phyloP scores from a whole-genome alignment of 2,888 invertebrate genomes.

The Mesorhabditis spiculigera region DNA sequence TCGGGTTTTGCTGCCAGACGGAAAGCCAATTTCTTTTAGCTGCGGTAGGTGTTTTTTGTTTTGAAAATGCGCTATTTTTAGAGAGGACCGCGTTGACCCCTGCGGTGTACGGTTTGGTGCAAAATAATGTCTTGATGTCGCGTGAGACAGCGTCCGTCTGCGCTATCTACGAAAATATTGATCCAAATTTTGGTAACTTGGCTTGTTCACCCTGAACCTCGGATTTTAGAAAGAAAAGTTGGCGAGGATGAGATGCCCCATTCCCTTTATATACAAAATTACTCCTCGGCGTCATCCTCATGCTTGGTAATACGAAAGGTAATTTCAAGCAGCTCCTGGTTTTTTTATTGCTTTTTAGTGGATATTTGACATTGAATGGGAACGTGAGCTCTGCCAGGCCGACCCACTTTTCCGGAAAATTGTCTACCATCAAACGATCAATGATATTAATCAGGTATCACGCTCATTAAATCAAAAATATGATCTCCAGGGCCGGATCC shows the following conservation, averaged over 20 bases:
- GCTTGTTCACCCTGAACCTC: neutral
- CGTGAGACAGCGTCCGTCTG: slow-evolving; percentile 82
- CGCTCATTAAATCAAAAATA: neutral
- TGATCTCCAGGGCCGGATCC: slow-evolving; percentile 72
- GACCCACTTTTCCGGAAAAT: slow-evolving; percentile 73
- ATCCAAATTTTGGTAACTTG: slow-evolving; percentile 85
- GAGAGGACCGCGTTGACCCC: slow-evolving; percentile 62
- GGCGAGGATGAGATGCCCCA: slow-evolving; percentile 91
- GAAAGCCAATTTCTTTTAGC: slow-evolving; percentile 66
- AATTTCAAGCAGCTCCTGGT: neutral
- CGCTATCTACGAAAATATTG: slow-evolving; percentile 92
- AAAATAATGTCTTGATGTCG: slow-evolving; percentile 64
- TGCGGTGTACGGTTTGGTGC: slow-evolving; percentile 25
- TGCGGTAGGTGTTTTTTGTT: slow-evolving; percentile 18
- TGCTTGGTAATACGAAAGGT: slow-evolving; percentile 73
- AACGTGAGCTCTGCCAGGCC: slow-evolving; percentile 65
- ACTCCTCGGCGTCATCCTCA: slow-evolving; percentile 91
- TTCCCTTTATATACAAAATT: slow-evolving; percentile 96
- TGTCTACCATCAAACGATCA: slow-evolving; percentile 59
- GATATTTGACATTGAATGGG: slow-evolving; percentile 59
- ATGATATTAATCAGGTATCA: slow-evolving; percentile 39
- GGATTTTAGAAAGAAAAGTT: slow-evolving; percentile 79
- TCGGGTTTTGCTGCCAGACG: slow-evolving; percentile 79
- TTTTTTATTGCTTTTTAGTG: slow-evolving; percentile 40
- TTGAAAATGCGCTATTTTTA: slow-evolving; percentile 65